Evolutionary conservation across 2,113 vertebrate species (phyloP), one percentile per base, ranked within the genome.

Genomic region (Pavo muticus): DNA sequence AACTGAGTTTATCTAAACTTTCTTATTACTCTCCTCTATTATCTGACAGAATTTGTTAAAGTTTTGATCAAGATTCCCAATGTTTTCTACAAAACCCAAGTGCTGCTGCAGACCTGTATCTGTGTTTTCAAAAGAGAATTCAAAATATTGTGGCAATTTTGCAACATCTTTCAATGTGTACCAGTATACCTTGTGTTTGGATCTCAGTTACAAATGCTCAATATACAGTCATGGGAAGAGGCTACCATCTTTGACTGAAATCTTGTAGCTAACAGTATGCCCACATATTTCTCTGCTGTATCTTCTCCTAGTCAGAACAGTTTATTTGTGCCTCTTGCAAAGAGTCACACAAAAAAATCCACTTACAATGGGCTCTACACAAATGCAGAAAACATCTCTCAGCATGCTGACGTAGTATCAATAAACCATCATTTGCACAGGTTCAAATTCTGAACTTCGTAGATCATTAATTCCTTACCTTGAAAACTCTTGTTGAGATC

Each of bases 401-500:
- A 71, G 19, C 21, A 56, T 20, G 19, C 30, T 25, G 18, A 13
- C 3, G 3, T 35, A 56, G 25, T 71, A 57, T 21, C 84, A 77
- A 21, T 37, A 80, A 52, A 70, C 32, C 11, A 39, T 85, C 12
- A 40, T 21, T 84, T 56, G 84, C 42, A 70, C 42, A 83, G 3
- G 3, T 20, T 32, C 9, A 2, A 44, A 64, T 80, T 61, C 45
- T 69, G 14, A 92, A 84, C 21, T 72, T 10, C 2, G 1, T 12
- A 86, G 45, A 71, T 47, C 1, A 7, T 67, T 61, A 87, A 77
- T 11, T 76, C 39, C 69, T 97, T 96, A 99, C 98, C 99, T 90
- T 98, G 98, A 88, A 99, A 99, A 95, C 98, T 98, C 86, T 92
- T 98, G 93, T 98, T 98, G 81, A 96, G 94, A 77, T 74, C 96